Base-by-base conservation (phyloP, 2,888 invertebrate genomes). In the Molanna angustata region DNA sequence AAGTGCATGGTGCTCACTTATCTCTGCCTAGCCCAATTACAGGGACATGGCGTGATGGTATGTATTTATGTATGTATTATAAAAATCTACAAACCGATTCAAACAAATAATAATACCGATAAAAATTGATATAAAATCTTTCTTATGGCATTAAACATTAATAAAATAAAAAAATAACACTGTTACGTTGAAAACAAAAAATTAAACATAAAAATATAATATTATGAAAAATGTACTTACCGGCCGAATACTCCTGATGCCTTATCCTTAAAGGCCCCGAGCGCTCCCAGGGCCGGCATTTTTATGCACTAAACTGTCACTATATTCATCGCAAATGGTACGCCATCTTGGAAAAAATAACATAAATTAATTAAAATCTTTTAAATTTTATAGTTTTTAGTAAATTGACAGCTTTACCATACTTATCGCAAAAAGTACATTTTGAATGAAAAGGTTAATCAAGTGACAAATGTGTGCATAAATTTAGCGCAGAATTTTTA, bases 181-280 rank as follows among this genome's bases (percentile, higher is more conserved):
- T 9, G 27, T 11, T 27, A 27, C n/a, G n/a, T n/a, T n/a, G n/a
- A n/a, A n/a, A n/a, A n/a, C n/a, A n/a, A n/a, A n/a, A n/a, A n/a
- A n/a, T n/a, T 27, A 14, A n/a, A 9, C n/a, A 1, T 2, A 19
- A n/a, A 18, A 4, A 32, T 32, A 17, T 2, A 52, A 46, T 20
- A 14, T 9, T 11, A 20, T 31, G 21, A 14, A 11, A 1, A 44
- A n/a, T 17, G 27, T 11, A 58, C 59, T 57, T 32, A 59, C 59
- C 59, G 52, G 21, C 54, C 47, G 54, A 59, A 59, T 52, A 59
- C 55, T 27, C 57, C 56, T 17, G 59, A 56, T 39, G 59, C 59
- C 51, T 56, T 59, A 21, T 57, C 56, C 53, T 59, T 59, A 32
- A 59, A 57, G 51, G 59, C 59, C 14, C 59, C 59, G 41, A 59